Base-by-base conservation (phyloP, 2,888 invertebrate genomes). In the Dermolepida albohirtum region DNA sequence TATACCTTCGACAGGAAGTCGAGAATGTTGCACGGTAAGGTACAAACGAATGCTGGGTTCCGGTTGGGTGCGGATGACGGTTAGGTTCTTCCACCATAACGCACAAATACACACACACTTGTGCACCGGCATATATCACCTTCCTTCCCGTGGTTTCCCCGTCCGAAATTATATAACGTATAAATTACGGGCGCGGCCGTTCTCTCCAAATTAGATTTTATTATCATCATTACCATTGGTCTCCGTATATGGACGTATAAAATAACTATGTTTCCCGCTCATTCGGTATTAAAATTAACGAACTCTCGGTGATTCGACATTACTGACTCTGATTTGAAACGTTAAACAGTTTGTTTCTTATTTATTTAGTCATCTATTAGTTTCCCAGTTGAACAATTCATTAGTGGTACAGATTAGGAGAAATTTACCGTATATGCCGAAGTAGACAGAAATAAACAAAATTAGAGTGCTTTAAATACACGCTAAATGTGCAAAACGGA, bases 11-110 rank as follows among this genome's bases (percentile, higher is more conserved):
- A 62, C 47, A 47, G 59, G 59, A 62, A 62, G 34, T 47, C 47
- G 70, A 68, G 70, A 71, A 67, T 70, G 74, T 76, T 76, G 73
- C 43, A 75, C 78, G 74, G 79, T 78, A 78, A 77, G 75, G 78
- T 77, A 75, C 76, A 71, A 73, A 70, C 75, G 72, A 74, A 72
- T 73, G 75, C 70, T 71, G 40, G 68, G 77, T 76, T 74, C 75
- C 74, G 76, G 71, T 74, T 72, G 73, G 74, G 57, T 73, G 74
- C 68, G 72, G 74, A 77, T 75, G 77, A 77, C 78, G 78, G 78
- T 78, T 78, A 74, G 71, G 73, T 77, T 76, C 77, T 75, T 72
- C 73, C 70, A 76, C 77, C 79, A 77, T 78, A 76, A 78, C 78
- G 75, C 74, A 75, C 22, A 22, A 22, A 22, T 22, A 22, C 76